Evolutionary conservation across 2,113 vertebrate genomes (phyloP).

Genomic region (Psittacara wagleri): DNA sequence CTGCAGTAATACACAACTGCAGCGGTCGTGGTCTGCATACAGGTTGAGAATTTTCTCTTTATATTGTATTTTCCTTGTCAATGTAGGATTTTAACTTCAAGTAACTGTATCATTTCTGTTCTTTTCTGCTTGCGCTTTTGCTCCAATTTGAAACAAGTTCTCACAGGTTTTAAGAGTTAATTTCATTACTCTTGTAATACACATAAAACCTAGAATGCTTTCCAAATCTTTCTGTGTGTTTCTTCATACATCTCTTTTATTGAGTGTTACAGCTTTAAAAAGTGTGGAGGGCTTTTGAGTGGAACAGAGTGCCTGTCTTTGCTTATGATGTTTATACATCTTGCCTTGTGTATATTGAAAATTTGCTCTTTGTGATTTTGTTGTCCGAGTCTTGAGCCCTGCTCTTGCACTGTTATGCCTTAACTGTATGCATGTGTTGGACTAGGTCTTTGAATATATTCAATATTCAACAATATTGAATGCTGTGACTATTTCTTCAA

Average conservation of each 20-base stretch:
- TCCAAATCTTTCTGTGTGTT: background rate
- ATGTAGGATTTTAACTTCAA: background rate
- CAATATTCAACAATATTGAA: too few relatives aligned
- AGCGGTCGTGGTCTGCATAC: background rate
- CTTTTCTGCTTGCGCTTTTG: background rate
- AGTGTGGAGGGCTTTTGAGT: background rate
- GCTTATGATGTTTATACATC: background rate
- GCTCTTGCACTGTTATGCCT: background rate
- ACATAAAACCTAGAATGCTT: background rate
- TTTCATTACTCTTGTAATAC: background rate
- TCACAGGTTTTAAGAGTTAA: background rate
- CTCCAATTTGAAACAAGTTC: background rate
- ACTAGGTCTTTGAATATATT: background rate
- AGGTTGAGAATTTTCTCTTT: background rate
- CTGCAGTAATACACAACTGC: background rate
- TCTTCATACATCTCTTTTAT: background rate
- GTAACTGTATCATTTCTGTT: background rate
- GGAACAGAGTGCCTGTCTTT: background rate
- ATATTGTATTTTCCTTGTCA: background rate
- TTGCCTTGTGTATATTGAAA: background rate
- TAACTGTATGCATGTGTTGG: background rate
- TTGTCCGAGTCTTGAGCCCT: background rate
- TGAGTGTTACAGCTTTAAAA: background rate
- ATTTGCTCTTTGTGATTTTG: background rate
- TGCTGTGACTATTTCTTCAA: background rate